phyloP scores from a whole-genome alignment of 2,113 vertebrate species.

The Cyprinodon variegatus region DNA sequence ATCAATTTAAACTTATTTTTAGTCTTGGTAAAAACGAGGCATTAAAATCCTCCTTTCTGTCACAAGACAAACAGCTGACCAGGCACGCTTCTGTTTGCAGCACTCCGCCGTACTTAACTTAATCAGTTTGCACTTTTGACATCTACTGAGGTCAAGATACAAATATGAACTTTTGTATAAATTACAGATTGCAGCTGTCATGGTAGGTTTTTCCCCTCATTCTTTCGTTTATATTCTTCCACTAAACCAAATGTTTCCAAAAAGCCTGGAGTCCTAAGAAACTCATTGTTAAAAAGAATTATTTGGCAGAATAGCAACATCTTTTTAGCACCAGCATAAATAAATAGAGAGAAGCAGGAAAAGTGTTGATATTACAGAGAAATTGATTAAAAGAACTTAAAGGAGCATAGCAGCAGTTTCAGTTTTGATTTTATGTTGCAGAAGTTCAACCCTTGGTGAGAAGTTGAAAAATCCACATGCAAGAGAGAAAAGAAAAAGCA shows the following conservation, averaged over 20 bases:
- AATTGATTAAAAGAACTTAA: too few relatives aligned
- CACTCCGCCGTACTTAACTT: not conserved
- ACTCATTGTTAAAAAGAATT: not conserved
- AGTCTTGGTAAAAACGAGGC: slow-evolving; percentile 24
- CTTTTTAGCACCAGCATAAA: too few relatives aligned
- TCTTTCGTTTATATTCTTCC: not conserved
- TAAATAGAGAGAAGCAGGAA: too few relatives aligned
- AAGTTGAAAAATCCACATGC: too few relatives aligned
- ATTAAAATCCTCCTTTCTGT: slow-evolving; percentile 29
- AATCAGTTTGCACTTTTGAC: too few relatives aligned
- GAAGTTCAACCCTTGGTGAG: too few relatives aligned
- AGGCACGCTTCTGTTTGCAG: slow-evolving; percentile 2
- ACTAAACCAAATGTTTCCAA: not conserved
- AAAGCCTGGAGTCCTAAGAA: not conserved
- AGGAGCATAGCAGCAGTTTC: too few relatives aligned
- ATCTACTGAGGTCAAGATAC: too few relatives aligned
- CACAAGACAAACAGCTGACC: slow-evolving; percentile 5
- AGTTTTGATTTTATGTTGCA: too few relatives aligned
- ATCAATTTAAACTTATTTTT: slow-evolving; percentile 15
- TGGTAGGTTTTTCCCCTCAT: not conserved
- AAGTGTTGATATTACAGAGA: too few relatives aligned
- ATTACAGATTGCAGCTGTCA: not conserved
- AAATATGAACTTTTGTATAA: too few relatives aligned
- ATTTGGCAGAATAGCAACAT: not conserved
- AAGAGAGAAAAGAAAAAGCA: too few relatives aligned